Conservation (phyloP, 2,888 invertebrate species). For the Horisme vitalbata region DNA sequence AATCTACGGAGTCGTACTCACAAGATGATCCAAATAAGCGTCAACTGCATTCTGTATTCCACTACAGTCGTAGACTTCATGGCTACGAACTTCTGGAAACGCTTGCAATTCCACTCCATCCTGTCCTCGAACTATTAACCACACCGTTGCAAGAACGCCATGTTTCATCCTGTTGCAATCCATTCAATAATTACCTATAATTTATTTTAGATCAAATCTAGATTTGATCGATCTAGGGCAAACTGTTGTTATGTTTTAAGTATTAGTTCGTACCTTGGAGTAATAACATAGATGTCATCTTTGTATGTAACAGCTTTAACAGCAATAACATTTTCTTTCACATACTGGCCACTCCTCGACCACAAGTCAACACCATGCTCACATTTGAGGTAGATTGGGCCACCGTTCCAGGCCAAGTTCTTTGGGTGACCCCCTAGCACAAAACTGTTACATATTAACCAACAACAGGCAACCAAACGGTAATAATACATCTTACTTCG, state of each 20-base stretch:
- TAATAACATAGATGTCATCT: conserved; percentile 81
- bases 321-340: conserved; percentile 83
- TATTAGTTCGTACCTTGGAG: conserved; percentile 78
- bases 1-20: conserved; percentile 38
- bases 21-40: conserved; percentile 73
- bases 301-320: conserved; percentile 82
- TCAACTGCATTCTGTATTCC: conserved; percentile 88
- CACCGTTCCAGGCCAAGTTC: conserved; percentile 71
- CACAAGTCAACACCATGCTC: conserved; percentile 75
- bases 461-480: conserved; percentile 16
- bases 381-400: conserved; percentile 68
- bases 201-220: not conserved
- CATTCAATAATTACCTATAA: not conserved
- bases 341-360: conserved; percentile 75
- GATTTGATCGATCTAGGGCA: not conserved
- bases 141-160: conserved; percentile 87
- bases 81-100: conserved; percentile 85
- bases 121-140: conserved; percentile 53
- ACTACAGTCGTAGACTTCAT: conserved; percentile 85
- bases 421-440: conserved; percentile 43
- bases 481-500: conserved; percentile 30
- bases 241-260: not conserved
- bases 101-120: conserved; percentile 67
- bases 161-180: conserved; percentile 71
- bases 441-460: conserved; percentile 24